Evolutionary conservation across 2,888 invertebrate genomes (phyloP).

Genomic region (Ectobius pallidus): DNA sequence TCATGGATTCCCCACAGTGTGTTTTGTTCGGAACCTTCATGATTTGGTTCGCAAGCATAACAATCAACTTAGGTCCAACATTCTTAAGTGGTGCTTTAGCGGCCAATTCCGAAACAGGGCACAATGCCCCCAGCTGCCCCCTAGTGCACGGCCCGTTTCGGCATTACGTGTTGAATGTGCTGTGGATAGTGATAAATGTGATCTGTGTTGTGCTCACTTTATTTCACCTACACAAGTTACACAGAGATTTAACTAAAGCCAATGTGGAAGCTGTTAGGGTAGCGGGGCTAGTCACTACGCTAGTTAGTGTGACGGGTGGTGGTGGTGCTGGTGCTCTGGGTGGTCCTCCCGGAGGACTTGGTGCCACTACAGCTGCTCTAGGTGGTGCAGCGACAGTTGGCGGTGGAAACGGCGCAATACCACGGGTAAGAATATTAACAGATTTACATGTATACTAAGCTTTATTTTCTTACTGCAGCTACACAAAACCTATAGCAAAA

Average conservation of each 20-base stretch:
- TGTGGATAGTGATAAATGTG: conserved; percentile 89
- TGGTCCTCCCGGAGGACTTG: background rate
- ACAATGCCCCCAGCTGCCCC: conserved; percentile 83
- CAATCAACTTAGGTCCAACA: conserved; percentile 88
- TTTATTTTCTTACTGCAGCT: too few species aligned
- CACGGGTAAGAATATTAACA: conserved; percentile 18
- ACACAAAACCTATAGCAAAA: too few species aligned
- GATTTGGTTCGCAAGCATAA: conserved; percentile 88
- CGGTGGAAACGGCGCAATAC: conserved; percentile 8
- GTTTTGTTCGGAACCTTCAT: conserved; percentile 90
- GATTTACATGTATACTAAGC: too few species aligned
- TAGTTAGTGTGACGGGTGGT: conserved; percentile 78
- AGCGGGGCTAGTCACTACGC: conserved; percentile 80
- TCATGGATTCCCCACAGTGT: conserved; percentile 88
- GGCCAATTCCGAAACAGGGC: conserved; percentile 76
- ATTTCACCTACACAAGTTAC: conserved; percentile 78
- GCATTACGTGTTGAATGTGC: conserved; percentile 87
- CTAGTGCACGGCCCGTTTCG: conserved; percentile 85
- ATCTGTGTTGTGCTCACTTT: conserved; percentile 84
- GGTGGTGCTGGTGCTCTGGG: conserved; percentile 50
- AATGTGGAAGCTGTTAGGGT: conserved; percentile 84
- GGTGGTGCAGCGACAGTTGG: background rate
- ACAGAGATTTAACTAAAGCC: conserved; percentile 81
- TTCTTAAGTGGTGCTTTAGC: conserved; percentile 84
- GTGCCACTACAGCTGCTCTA: background rate